Conservation (phyloP, 1,140 invertebrate species). For the Eurytemora carolleeae region DNA sequence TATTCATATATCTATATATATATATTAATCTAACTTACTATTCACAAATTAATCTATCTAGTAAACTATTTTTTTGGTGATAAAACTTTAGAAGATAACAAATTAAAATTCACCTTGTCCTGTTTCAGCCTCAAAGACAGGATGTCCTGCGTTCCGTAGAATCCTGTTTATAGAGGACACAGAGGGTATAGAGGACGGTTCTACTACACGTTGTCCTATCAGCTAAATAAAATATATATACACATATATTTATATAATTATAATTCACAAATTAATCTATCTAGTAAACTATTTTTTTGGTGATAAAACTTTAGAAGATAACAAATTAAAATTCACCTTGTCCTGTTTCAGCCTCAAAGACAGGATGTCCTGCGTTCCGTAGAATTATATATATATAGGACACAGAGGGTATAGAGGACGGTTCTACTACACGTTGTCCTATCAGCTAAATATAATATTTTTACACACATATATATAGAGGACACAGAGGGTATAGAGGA, state of each 20-base stretch:
- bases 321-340: background rate
- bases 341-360: background rate
- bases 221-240: background rate
- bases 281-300: background rate
- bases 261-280: background rate
- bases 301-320: background rate
- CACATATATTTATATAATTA: background rate
- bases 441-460: constrained; percentile 24
- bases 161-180: constrained; percentile 89
- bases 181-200: constrained; percentile 47
- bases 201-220: constrained; percentile 58
- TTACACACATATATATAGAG: constrained; percentile 48
- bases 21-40: no score
- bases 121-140: background rate
- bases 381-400: constrained; percentile 86
- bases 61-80: no score
- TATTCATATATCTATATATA: no score
- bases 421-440: constrained; percentile 57
- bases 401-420: constrained; percentile 52
- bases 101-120: no score
- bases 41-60: no score
- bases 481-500: constrained; percentile 61
- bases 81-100: no score
- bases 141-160: constrained; percentile 40
- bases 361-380: constrained; percentile 36